Evolutionary conservation across 2,797 vertebrate genomes (phyloP), one percentile per base, ranked within the genome.

Genomic region (Paramormyrops hopkinsi): DNA sequence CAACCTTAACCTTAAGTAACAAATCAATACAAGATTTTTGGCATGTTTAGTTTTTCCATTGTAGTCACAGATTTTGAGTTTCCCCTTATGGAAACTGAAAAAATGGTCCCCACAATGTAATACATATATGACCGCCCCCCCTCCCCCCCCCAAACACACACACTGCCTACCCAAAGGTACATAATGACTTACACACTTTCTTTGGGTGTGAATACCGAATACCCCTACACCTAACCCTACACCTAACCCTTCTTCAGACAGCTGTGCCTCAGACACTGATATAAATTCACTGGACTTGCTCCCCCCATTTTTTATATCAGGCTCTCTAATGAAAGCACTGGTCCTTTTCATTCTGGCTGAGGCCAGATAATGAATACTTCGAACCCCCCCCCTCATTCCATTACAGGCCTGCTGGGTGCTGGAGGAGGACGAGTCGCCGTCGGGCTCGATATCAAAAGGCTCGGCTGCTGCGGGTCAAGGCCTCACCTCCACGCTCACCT

Each of bases 281-380:
- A 91, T 91, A 46, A 7, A 46, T 46, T 91, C 37, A 90, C 44
- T 51, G 1, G 89, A 90, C 92, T 92, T 46, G 90, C 89, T 33
- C 33, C 5, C 92, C 48, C 56, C 48, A 53, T 92, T 93, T 90
- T 93, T 95, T 95, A 95, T 91, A 96, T 96, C 96, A 95, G 94
- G 92, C 94, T 93, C 92, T 5, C 92, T 96, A 96, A 96, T 96
- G 95, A 96, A 96, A 96, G 94, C 95, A 94, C 95, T 93, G 93
- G 92, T 29, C 94, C 94, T 93, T 95, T 95, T 95, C 94, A 94
- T 92, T 94, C 94, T 92, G 33, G 93, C 91, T 88, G 92, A 93
- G 94, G 93, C 91, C 93, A 94, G 94, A 96, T 96, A 96, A 96
- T 96, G 95, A 95, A 94, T 87, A 5, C 53, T n/a, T 4, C 4